Conservation (phyloP, 2,888 invertebrate genomes). For the Melanchra persicariae region DNA sequence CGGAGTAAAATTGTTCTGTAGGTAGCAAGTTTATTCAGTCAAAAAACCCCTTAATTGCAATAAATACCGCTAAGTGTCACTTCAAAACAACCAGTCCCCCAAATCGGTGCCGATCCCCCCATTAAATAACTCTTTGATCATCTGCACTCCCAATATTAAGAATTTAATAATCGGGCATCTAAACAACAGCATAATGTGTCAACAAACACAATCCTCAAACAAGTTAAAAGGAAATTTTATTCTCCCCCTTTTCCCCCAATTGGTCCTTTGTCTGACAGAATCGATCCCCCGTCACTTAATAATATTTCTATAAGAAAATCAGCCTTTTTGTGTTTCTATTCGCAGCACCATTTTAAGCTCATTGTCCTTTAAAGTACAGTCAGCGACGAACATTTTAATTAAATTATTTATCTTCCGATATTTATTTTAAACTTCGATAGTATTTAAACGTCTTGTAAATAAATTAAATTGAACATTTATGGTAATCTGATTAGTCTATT, state of each 20-base stretch:
- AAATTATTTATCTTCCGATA: slow-evolving; percentile 77
- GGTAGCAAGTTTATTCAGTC: slow-evolving; percentile 8
- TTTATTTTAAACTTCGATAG: slow-evolving; percentile 63
- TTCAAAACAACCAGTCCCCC: slow-evolving; percentile 41
- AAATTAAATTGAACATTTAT: slow-evolving; percentile 60
- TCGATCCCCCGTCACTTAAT: slow-evolving; percentile 84
- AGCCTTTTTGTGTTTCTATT: slow-evolving; percentile 62
- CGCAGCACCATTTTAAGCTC: slow-evolving; percentile 73
- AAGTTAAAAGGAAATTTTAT: slow-evolving; percentile 79
- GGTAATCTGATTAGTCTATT: slow-evolving; percentile 62
- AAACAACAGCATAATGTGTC: slow-evolving; percentile 68
- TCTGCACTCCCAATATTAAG: slow-evolving; percentile 50
- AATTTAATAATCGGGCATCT: slow-evolving; percentile 57
- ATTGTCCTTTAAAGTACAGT: slow-evolving; percentile 79
- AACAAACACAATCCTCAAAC: slow-evolving; percentile 74
- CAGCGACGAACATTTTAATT: slow-evolving; percentile 81
- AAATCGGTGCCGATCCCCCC: slow-evolving; percentile 13
- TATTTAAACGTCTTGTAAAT: slow-evolving; percentile 55
- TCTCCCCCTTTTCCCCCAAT: slow-evolving; percentile 65
- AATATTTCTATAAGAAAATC: slow-evolving; percentile 85
- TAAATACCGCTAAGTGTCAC: slow-evolving; percentile 51
- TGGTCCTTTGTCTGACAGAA: slow-evolving; percentile 78
- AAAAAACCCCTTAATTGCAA: slow-evolving; percentile 27
- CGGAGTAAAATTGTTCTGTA: not conserved
- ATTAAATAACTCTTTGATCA: slow-evolving; percentile 57